phyloP scores from a whole-genome alignment of 2,113 vertebrate species.

The Sinocyclocheilus anshuiensis region DNA sequence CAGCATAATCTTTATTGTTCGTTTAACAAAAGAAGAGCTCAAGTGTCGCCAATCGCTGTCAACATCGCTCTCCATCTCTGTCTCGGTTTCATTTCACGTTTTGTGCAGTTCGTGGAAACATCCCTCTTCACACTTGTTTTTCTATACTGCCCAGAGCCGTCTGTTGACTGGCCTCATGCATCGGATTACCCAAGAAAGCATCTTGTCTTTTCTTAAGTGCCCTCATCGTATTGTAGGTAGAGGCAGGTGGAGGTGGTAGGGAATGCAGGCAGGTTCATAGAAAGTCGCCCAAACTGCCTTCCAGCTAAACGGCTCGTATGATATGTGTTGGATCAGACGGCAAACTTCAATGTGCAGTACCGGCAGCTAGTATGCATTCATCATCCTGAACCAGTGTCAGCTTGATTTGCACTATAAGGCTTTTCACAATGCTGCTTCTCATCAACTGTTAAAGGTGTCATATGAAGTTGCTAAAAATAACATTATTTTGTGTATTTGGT shows the following conservation, averaged over 20 bases:
- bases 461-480: no score
- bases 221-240: constrained; percentile 57
- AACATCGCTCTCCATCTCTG: constrained; percentile 23
- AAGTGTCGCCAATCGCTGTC: constrained; percentile 46
- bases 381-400: not conserved
- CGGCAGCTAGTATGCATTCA: not conserved
- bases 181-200: constrained; percentile 64
- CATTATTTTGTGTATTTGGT: no score
- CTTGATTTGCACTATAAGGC: not conserved
- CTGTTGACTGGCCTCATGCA: constrained; percentile 51
- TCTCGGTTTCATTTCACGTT: constrained; percentile 44
- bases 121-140: constrained; percentile 58
- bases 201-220: constrained; percentile 62
- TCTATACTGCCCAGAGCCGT: constrained; percentile 42
- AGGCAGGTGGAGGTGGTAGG: constrained; percentile 44
- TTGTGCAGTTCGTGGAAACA: constrained; percentile 45
- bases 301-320: constrained; percentile 53
- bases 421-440: not conserved
- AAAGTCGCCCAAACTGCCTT: constrained; percentile 62
- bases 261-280: constrained; percentile 61
- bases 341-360: not conserved
- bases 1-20: constrained; percentile 34
- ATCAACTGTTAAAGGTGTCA: not conserved
- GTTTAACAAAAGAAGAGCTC: constrained; percentile 60
- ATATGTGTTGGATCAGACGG: constrained; percentile 51